Percentiles rank a stretch among this genome's conserved stretches.
Conservation (phyloP, 2,888 invertebrate genomes). For the Branchipolynoe longqiensis region DNA sequence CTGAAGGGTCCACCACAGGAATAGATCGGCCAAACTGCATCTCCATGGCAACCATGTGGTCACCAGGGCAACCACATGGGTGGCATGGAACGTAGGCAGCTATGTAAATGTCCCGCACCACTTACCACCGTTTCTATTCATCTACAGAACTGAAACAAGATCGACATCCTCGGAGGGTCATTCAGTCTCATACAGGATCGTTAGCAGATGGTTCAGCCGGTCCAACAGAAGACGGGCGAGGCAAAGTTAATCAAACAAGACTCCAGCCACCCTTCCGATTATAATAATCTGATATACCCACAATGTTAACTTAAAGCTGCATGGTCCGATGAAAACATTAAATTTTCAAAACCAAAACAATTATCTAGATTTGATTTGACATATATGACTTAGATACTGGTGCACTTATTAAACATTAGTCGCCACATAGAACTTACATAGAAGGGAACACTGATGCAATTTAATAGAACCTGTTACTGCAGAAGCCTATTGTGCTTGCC, state of each 20-base stretch:
- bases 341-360: too few species aligned
- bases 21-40: background rate
- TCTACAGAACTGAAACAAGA: slow-evolving; percentile 57
- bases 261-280: background rate
- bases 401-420: too few species aligned
- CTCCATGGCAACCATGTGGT: background rate
- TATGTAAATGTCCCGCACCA: background rate
- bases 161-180: background rate
- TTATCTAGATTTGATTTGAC: too few species aligned
- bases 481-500: too few species aligned
- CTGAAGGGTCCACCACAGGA: slow-evolving; percentile 20
- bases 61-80: background rate
- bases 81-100: background rate
- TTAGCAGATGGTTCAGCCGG: background rate
- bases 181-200: background rate
- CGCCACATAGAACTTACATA: too few species aligned
- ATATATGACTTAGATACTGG: too few species aligned
- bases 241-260: background rate
- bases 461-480: too few species aligned
- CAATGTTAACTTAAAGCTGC: too few species aligned
- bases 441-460: too few species aligned
- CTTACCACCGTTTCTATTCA: slow-evolving; percentile 41
- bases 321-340: too few species aligned
- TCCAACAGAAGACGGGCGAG: background rate
- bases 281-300: too few species aligned